Percentiles rank a stretch among this genome's conserved stretches.
Evolutionary conservation across 2,888 invertebrate genomes (phyloP).

Genomic region (Automeris io): DNA sequence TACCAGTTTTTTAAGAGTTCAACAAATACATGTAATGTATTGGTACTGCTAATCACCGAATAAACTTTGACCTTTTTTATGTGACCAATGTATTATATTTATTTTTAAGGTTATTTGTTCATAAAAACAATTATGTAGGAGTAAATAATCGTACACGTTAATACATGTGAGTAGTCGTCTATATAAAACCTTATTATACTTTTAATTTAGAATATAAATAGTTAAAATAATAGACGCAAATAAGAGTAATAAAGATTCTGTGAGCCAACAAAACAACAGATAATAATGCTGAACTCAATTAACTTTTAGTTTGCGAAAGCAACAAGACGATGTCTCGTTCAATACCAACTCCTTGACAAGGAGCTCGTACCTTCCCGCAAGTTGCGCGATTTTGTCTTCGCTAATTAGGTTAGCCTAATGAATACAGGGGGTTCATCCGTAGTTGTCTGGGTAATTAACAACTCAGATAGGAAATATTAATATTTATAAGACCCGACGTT

Average conservation of each 20-base stretch:
- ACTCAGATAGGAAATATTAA: conserved; percentile 69
- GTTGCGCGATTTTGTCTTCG: conserved; percentile 47
- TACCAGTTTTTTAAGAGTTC: too few species aligned
- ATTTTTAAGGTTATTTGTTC: background rate
- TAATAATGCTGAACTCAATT: conserved; percentile 8
- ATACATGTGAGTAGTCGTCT: background rate
- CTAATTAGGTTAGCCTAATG: conserved; percentile 67
- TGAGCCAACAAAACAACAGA: conserved; percentile 6
- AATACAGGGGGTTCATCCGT: conserved; percentile 60
- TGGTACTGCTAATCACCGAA: too few species aligned
- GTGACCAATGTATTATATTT: too few species aligned
- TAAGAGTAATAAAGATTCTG: background rate
- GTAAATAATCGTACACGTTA: background rate
- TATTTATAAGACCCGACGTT: conserved; percentile 57
- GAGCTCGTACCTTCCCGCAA: conserved; percentile 35
- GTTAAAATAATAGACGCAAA: background rate
- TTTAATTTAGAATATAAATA: background rate
- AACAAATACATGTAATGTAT: too few species aligned
- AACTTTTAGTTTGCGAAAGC: conserved; percentile 8
- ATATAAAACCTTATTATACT: conserved; percentile 10
- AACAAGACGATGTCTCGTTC: conserved; percentile 18
- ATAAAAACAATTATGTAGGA: background rate
- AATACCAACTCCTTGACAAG: conserved; percentile 36
- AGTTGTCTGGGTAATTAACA: conserved; percentile 68
- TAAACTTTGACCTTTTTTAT: too few species aligned